Conservation (phyloP, 2,797 vertebrate genomes). For the Limosa lapponica region DNA sequence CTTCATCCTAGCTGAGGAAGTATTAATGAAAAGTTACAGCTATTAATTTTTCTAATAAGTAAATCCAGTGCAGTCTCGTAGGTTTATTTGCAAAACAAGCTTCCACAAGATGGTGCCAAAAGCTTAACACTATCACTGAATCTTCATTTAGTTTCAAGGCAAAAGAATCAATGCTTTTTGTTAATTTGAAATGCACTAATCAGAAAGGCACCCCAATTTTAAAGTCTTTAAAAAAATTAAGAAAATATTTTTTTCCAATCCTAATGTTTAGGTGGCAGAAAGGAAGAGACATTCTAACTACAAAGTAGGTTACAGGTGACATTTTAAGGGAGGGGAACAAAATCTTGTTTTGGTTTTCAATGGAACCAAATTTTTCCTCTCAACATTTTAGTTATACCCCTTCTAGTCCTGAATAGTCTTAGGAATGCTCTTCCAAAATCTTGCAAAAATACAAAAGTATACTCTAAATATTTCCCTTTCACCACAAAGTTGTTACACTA, state of each 20-base stretch:
- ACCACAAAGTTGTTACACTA: not conserved
- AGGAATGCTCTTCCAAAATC: not conserved
- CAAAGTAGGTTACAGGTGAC: not conserved
- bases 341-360: not conserved
- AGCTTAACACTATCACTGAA: not conserved
- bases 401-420: not conserved
- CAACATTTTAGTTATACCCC: not conserved
- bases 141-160: not conserved
- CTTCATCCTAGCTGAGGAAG: not conserved
- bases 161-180: not conserved
- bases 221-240: not conserved
- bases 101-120: constrained; percentile 67
- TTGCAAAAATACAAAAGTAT: not conserved
- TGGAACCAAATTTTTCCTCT: not conserved
- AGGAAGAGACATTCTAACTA: not conserved
- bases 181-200: not conserved
- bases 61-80: not conserved
- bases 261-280: not conserved
- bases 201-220: not conserved
- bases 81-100: not conserved
- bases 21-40: not conserved
- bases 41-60: not conserved
- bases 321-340: not conserved
- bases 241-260: not conserved
- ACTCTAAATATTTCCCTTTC: not conserved